These are phyloP conservation scores for Argyra leucocephala DNA, from an alignment of 2,888 invertebrate species.

Conservation along the genomic window DNA sequence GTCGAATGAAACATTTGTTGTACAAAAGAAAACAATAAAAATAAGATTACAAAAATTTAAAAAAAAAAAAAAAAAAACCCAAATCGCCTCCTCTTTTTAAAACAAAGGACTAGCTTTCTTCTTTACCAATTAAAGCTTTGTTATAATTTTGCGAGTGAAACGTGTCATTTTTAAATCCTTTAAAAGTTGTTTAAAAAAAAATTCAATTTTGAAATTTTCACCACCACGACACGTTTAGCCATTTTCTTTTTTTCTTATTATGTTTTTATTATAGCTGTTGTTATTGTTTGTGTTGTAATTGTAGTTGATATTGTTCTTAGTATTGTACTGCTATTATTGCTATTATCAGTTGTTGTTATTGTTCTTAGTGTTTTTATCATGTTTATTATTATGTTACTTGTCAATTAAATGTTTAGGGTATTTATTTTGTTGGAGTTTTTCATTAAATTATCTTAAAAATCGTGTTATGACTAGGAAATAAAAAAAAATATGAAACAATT, in stretches of 20 bases:
- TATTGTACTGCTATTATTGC: no score
- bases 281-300: neutral
- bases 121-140: constrained; percentile 4
- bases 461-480: no score
- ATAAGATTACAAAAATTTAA: no score
- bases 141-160: constrained; percentile 1
- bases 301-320: no score
- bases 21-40: no score
- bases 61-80: no score
- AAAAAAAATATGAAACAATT: no score
- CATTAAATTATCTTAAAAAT: no score
- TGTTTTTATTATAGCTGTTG: neutral
- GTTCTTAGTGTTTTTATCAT: neutral
- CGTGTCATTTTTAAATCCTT: constrained; percentile 1
- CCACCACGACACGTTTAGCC: neutral
- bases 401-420: neutral
- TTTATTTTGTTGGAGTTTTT: no score
- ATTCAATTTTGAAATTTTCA: constrained; percentile 2
- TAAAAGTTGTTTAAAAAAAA: neutral
- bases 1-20: no score
- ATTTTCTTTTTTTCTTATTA: neutral
- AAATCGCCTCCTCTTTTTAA: neutral
- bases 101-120: neutral
- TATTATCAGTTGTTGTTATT: neutral
- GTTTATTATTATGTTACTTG: neutral